A percentile compares a stretch with the other conserved stretches of the same genome.
Evolutionary conservation across 1,140 invertebrate genomes (phyloP).

Genomic region (Eubasilissa regina): DNA sequence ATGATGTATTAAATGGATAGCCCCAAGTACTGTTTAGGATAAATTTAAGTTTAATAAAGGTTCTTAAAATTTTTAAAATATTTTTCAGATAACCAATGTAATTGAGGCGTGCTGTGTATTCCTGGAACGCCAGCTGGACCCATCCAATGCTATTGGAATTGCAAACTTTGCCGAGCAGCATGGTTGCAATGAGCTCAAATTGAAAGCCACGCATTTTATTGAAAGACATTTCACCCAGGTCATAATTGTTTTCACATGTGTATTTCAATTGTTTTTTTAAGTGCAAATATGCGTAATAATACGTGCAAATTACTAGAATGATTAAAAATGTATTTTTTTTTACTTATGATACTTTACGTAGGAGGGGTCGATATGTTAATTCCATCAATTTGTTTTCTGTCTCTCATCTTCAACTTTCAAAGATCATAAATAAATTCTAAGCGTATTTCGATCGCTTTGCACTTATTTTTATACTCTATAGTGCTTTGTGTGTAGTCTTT

Average conservation of each 20-base stretch:
- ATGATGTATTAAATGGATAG: no score
- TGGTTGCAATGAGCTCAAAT: conserved; percentile 86
- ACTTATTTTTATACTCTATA: no score
- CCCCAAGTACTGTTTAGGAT: no score
- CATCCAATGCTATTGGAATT: conserved; percentile 95
- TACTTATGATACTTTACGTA: no score
- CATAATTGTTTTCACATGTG: no score
- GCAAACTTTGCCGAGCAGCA: conserved; percentile 94
- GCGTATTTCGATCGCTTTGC: no score
- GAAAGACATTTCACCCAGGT: conserved; percentile 91
- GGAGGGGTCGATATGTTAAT: not conserved
- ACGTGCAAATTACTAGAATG: not conserved
- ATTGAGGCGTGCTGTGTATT: conserved; percentile 93
- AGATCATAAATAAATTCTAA: no score
- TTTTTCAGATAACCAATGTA: conserved; percentile 84
- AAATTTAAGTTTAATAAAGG: no score
- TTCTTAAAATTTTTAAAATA: not conserved
- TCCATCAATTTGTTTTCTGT: conserved; percentile 26
- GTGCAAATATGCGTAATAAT: no score
- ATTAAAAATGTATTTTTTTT: conserved; percentile 25
- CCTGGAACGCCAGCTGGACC: conserved; percentile 90
- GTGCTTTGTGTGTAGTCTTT: no score
- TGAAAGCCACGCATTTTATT: conserved; percentile 91
- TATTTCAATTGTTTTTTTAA: conserved; percentile 45
- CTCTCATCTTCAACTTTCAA: not conserved